Evolutionary conservation across 2,888 invertebrate species (phyloP).

Genomic region (Drosophila tripunctata): DNA sequence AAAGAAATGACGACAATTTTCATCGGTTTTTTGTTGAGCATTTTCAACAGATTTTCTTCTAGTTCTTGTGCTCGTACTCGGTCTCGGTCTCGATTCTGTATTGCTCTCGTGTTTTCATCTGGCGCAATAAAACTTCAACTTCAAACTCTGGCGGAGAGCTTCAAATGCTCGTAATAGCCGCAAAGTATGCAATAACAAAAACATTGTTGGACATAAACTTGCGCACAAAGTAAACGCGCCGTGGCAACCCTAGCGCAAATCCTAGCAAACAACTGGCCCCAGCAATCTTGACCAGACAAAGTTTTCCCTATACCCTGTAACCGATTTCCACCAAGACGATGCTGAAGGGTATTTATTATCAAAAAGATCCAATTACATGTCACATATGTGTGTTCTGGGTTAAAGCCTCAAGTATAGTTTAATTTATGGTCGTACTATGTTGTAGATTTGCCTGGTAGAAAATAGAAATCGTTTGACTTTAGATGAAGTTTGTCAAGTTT

Average conservation of each 20-base stretch:
- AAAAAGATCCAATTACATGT: too few species aligned
- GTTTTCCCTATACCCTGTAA: slow-evolving; percentile 28
- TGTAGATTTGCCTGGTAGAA: too few species aligned
- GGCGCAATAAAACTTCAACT: slow-evolving; percentile 62
- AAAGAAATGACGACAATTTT: slow-evolving; percentile 32
- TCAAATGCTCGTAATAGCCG: slow-evolving; percentile 62
- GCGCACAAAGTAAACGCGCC: slow-evolving; percentile 42
- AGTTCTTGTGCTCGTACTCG: slow-evolving; percentile 3
- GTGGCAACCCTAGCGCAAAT: slow-evolving; percentile 36
- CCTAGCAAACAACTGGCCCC: slow-evolving; percentile 30
- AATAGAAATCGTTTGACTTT: too few species aligned
- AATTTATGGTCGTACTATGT: too few species aligned
- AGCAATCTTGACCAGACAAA: slow-evolving; percentile 52
- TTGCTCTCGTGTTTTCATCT: slow-evolving; percentile 19
- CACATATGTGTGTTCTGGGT: too few species aligned
- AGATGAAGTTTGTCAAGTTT: too few species aligned
- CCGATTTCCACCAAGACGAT: background rate
- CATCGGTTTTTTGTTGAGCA: slow-evolving; percentile 3
- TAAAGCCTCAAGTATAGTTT: too few species aligned
- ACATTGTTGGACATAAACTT: slow-evolving; percentile 43
- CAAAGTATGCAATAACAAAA: slow-evolving; percentile 67
- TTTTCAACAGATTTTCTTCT: slow-evolving; percentile 3
- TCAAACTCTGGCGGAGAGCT: slow-evolving; percentile 39
- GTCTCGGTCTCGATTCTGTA: too few species aligned
- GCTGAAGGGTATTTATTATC: background rate